Evolutionary conservation across 2,888 invertebrate genomes (phyloP), one percentile per base, ranked within the genome.

Genomic region (Agrotis ipsilon): DNA sequence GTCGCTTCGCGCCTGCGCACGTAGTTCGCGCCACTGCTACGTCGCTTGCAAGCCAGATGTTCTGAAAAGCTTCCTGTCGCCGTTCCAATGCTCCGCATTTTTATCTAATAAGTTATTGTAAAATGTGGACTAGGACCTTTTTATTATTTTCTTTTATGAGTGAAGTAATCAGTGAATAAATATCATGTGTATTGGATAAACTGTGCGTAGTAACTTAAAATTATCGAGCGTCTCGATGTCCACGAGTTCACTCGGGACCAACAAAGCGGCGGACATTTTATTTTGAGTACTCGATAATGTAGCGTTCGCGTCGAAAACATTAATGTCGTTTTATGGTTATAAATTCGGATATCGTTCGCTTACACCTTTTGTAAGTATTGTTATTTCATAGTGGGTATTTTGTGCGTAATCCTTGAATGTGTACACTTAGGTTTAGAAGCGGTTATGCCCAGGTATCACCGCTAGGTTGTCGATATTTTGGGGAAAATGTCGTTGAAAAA

Each of bases 191-290:
- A 88, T 91, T 89, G 80, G 87, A 88, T 89, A 91, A 91, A 92
- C 88, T 90, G 92, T 92, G 92, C 87, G 88, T 90, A 90, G 77
- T 91, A 91, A 88, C 89, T 88, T 82, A 91, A 92, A 93, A 91
- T 92, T 94, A 93, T 94, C 91, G 94, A 94, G 94, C 96, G 94
- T 93, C 94, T 94, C 93, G 92, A 95, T 96, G 95, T 96, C 96
- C 96, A 96, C 96, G 95, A 96, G 96, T 96, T 95, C 95, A 95
- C 91, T 96, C 93, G 94, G 94, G 93, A 96, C 96, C 96, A 95
- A 96, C 96, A 95, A 96, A 96, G 96, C 96, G 96, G 96, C 96
- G 96, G 96, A 96, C 96, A 96, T 96, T 96, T 96, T 96, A 96
- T 96, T 96, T 96, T 95, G 95, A 96, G 94, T 94, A 94, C 93